Base-by-base conservation (phyloP, 2,113 vertebrate genomes). In the Fukomys damarensis region DNA sequence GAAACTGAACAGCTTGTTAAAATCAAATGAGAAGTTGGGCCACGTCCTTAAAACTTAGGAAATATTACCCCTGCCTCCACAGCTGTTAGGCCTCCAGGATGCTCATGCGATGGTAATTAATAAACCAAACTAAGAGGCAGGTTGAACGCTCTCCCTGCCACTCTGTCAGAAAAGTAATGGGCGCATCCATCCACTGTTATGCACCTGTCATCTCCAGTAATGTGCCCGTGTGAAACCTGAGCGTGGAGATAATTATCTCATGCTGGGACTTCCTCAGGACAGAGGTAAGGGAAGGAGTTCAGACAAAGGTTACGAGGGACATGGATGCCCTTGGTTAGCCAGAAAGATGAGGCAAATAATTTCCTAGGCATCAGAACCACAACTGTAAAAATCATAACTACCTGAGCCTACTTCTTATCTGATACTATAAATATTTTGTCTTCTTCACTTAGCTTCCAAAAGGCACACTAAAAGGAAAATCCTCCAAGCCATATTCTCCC, bases 141-240 rank as follows among this genome's bases (percentile, higher is more conserved):
- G 79, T 19, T 96, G 79, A 76, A 80, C 19, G 43, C 82, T 49
- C 61, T 88, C 68, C 66, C 54, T 65, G 41, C 32, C 61, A 72
- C 32, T 84, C 77, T 95, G 93, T 97, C 95, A 94, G 93, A 94
- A 96, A 97, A 97, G 83, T 97, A 95, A 97, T 89, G 94, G 95
- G 74, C 70, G 93, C 83, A 65, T 86, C 93, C 65, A 97, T 94
- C 97, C 97, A 94, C 61, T 96, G 94, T 77, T 88, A 77, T 85
- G 97, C 92, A 94, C 92, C 85, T 98, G 97, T 97, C 97, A 98
- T 95, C 97, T 97, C 63, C 41, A 96, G 80, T 94, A 97, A 84
- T 3, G 80, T 85, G 96, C 95, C 97, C 96, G 96, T 49, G 52
- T 83, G 96, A 95, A 97, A 96, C 89, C 92, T 88, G 87, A 96